Evolutionary conservation across 1,140 invertebrate species (phyloP).

Genomic region (Brachionus manjavacas): DNA sequence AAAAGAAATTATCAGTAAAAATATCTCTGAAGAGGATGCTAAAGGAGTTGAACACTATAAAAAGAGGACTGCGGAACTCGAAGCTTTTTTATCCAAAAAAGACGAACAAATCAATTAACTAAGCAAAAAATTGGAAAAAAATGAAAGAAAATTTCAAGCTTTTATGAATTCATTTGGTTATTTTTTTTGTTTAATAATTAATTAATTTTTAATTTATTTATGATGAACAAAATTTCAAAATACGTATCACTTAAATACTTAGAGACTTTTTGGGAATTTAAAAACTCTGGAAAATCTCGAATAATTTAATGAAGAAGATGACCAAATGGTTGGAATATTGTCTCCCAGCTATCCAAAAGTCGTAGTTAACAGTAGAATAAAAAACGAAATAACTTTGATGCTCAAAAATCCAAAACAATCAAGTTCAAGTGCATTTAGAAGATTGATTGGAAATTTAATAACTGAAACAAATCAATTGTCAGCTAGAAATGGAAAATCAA

Average conservation of each 20-base stretch:
- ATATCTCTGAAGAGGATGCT: background rate
- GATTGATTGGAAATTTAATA: background rate
- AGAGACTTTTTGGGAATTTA: background rate
- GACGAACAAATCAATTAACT: background rate
- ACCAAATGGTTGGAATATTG: background rate
- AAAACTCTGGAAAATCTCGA: background rate
- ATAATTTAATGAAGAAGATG: background rate
- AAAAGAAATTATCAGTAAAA: background rate
- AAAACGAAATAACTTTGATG: background rate
- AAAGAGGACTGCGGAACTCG: background rate
- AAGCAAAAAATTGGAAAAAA: background rate
- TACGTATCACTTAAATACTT: background rate
- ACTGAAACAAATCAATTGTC: background rate
- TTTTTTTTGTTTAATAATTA: background rate
- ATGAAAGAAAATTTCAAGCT: background rate
- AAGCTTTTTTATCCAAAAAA: background rate
- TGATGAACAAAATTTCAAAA: no score
- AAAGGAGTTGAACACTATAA: background rate
- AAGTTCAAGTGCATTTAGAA: background rate
- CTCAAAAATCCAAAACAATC: background rate
- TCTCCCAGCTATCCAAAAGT: background rate
- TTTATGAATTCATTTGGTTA: background rate
- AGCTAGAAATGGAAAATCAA: background rate
- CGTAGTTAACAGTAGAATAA: background rate
- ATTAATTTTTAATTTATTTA: no score